phyloP scores from a whole-genome alignment of 2,113 vertebrate genomes.

The Hippocampus comes region DNA sequence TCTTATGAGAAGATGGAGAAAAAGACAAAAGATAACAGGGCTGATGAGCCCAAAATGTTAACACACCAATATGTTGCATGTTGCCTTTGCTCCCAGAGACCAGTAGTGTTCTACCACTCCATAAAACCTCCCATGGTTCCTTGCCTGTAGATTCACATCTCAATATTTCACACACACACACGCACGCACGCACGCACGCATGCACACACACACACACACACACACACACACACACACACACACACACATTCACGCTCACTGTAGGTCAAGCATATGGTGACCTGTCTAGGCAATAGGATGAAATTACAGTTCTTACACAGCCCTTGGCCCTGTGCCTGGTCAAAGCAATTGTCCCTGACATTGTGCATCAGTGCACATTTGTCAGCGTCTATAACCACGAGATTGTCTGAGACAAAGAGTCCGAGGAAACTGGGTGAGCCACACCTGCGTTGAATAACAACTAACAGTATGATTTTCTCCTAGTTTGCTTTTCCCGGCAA shows the following conservation, averaged over 20 bases:
- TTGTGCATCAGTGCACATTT: constrained; percentile 28
- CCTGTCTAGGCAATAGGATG: constrained; percentile 50
- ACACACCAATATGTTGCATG: constrained; percentile 9
- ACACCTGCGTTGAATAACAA: constrained; percentile 53
- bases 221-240: constrained; percentile 17
- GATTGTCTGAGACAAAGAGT: constrained; percentile 16
- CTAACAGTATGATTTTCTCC: constrained; percentile 46
- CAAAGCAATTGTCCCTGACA: constrained; percentile 61
- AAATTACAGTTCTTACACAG: constrained; percentile 50
- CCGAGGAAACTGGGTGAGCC: constrained; percentile 14
- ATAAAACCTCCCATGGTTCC: constrained; percentile 22
- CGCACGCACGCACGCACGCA: constrained; percentile 17
- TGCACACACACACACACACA: neutral
- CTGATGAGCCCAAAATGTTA: constrained; percentile 12
- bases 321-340: constrained; percentile 59
- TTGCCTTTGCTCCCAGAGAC: constrained; percentile 2
- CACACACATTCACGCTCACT: constrained; percentile 16
- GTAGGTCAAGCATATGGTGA: constrained; percentile 61
- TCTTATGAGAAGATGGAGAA: neutral
- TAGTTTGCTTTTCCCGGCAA: constrained; percentile 23
- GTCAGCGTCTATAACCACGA: constrained; percentile 19
- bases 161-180: constrained; percentile 14
- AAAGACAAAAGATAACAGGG: neutral
- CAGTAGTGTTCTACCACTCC: constrained; percentile 21
- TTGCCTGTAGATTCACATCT: constrained; percentile 22